Evolutionary conservation across 2,888 invertebrate species (phyloP).

Genomic region (Clunio marinus): DNA sequence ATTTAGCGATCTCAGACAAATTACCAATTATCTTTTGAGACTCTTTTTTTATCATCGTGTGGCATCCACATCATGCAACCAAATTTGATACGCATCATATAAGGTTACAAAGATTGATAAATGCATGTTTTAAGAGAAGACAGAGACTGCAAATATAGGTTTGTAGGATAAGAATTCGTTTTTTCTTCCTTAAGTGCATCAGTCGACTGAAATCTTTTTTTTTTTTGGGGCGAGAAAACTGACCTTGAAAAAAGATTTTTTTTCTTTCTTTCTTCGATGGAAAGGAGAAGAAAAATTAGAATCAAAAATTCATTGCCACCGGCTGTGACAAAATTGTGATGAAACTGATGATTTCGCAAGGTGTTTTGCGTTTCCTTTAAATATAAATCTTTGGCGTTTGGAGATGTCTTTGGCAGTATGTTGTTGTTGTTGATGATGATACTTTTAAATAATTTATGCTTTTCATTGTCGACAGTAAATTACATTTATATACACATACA

Average conservation of each 20-base stretch:
- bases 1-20: slow-evolving; percentile 21
- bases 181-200: background rate
- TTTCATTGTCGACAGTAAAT: too few species aligned
- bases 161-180: background rate
- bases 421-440: too few species aligned
- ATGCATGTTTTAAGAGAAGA: slow-evolving; percentile 2
- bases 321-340: slow-evolving; percentile 14
- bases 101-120: slow-evolving; percentile 18
- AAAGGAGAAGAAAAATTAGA: background rate
- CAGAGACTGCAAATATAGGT: slow-evolving; percentile 25
- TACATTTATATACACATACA: too few species aligned
- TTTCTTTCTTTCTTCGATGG: background rate
- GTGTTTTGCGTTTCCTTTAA: background rate
- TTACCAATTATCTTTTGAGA: background rate
- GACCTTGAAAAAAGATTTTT: slow-evolving; percentile 6
- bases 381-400: background rate
- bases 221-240: background rate
- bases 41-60: background rate
- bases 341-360: slow-evolving; percentile 1
- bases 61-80: slow-evolving; percentile 22
- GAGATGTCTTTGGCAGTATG: too few species aligned
- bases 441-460: too few species aligned
- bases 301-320: background rate
- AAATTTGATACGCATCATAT: slow-evolving; percentile 26
- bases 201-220: too few species aligned